Evolutionary conservation across 2,797 vertebrate species (phyloP).

Genomic region (Sciurus carolinensis): DNA sequence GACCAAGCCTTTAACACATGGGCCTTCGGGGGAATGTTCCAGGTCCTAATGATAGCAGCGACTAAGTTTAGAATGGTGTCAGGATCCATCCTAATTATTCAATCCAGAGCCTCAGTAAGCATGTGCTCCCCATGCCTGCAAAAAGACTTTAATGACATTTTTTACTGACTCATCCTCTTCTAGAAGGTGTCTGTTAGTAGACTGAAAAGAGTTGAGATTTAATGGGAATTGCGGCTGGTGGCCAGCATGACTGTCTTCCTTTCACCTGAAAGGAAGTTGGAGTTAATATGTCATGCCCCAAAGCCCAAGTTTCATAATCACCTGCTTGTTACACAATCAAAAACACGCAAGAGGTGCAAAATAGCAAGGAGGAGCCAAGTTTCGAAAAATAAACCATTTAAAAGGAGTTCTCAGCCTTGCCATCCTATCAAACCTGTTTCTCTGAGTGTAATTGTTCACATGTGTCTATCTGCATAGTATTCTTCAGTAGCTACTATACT

Average conservation of each 20-base stretch:
- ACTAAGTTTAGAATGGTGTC: not conserved
- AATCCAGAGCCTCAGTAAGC: not conserved
- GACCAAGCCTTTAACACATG: not conserved
- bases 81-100: not conserved
- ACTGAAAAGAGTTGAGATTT: not conserved
- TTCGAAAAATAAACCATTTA: constrained; percentile 31
- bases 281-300: not conserved
- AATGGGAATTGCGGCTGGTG: not conserved
- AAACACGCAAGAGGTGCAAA: not conserved
- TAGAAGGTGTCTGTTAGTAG: not conserved
- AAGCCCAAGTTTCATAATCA: not conserved
- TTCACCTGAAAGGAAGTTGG: not conserved
- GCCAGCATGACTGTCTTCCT: not conserved
- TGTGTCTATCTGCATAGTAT: not conserved
- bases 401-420: not conserved
- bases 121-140: not conserved
- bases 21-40: not conserved
- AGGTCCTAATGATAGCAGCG: too few species aligned
- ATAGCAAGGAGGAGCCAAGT: not conserved
- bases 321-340: not conserved
- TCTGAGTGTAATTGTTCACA: not conserved
- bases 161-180: not conserved
- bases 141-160: not conserved
- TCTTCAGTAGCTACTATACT: not conserved
- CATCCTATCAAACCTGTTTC: not conserved